Percentiles rank a stretch among this genome's conserved stretches.
Conservation (phyloP, 2,113 vertebrate genomes). For the Actenoides hombroni region DNA sequence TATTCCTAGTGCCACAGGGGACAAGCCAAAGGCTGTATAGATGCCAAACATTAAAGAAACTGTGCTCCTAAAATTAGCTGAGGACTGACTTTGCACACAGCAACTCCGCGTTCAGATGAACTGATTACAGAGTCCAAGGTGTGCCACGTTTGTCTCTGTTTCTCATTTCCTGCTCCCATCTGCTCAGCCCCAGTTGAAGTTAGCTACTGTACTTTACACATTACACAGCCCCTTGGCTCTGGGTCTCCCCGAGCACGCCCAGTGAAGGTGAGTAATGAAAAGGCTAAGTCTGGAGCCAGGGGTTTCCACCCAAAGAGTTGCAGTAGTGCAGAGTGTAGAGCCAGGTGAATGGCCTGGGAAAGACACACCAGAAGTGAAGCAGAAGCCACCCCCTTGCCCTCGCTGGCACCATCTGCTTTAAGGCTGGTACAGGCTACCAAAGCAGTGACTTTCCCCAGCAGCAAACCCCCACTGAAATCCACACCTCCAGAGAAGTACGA, state of each 20-base stretch:
- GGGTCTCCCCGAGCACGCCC: neutral
- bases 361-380: neutral
- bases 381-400: fast-evolving
- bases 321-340: neutral
- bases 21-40: neutral
- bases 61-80: neutral
- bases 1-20: neutral
- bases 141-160: neutral
- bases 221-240: neutral
- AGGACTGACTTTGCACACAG: neutral
- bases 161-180: constrained; percentile 17
- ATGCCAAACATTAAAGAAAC: neutral
- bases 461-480: neutral
- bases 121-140: neutral
- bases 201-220: neutral
- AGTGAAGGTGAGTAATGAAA: neutral
- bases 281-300: neutral
- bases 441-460: neutral
- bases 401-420: neutral
- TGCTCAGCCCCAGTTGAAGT: neutral
- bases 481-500: neutral
- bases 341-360: neutral
- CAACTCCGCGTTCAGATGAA: neutral
- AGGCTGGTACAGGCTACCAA: neutral
- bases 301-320: neutral